phyloP scores from a whole-genome alignment of 2,113 vertebrate genomes.

The Notothenia coriiceps region DNA sequence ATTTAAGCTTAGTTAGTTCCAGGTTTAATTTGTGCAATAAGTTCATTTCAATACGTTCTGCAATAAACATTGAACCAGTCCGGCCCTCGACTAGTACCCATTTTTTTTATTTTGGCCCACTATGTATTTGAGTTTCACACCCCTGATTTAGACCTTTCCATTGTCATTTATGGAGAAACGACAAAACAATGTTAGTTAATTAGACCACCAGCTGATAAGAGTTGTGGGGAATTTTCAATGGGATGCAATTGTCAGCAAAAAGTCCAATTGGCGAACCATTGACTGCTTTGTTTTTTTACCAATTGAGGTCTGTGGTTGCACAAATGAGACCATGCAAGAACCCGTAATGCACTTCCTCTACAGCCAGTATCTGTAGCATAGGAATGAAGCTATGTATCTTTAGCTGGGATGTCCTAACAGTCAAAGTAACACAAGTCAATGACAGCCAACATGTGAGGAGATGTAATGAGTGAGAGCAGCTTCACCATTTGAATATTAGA shows the following conservation, averaged over 20 bases:
- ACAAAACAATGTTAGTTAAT: too few relatives aligned
- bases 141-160: too few relatives aligned
- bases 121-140: too few relatives aligned
- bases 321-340: slow-evolving; percentile 26
- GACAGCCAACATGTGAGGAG: slow-evolving; percentile 29
- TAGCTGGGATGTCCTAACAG: not conserved
- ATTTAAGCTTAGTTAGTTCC: too few relatives aligned
- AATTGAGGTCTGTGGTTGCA: not conserved
- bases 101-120: too few relatives aligned
- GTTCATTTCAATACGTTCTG: too few relatives aligned
- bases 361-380: slow-evolving; percentile 5
- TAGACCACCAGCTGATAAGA: not conserved
- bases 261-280: not conserved
- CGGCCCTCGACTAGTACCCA: too few relatives aligned
- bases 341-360: slow-evolving; percentile 12
- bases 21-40: too few relatives aligned
- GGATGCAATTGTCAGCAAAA: not conserved
- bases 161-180: too few relatives aligned
- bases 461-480: slow-evolving; percentile 17
- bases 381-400: slow-evolving; percentile 3
- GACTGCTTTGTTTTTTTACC: not conserved
- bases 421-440: slow-evolving; percentile 13
- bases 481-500: slow-evolving; percentile 6
- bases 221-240: too few relatives aligned
- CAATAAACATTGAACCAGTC: too few relatives aligned